A percentile compares a stretch with the other conserved stretches of the same genome.
Evolutionary conservation across 2,113 vertebrate genomes (phyloP).

Genomic region (Axis porcinus): DNA sequence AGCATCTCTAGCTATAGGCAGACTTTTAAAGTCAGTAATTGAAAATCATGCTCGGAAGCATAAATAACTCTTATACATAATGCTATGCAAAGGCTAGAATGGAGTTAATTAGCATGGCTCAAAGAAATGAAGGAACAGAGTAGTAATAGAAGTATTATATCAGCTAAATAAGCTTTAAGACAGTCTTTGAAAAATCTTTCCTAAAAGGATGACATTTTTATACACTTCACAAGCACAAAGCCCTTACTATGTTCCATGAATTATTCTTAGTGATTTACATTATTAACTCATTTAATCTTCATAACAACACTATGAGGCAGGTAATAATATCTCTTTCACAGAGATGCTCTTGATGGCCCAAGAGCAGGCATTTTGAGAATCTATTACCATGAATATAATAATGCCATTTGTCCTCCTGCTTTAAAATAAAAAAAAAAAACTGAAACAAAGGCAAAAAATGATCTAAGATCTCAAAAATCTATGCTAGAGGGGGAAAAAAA

Average conservation of each 20-base stretch:
- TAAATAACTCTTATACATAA: background rate
- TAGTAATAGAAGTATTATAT: background rate
- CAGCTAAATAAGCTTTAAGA: background rate
- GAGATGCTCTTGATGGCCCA: background rate
- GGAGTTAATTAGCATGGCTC: background rate
- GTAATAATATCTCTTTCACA: background rate
- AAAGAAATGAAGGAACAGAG: background rate
- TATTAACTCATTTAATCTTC: constrained; percentile 17
- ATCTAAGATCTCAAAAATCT: background rate
- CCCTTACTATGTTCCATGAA: background rate
- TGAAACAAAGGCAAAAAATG: background rate
- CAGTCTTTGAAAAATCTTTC: background rate
- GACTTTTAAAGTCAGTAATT: background rate
- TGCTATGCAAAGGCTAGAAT: constrained; percentile 23
- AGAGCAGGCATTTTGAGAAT: background rate
- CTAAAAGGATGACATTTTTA: background rate
- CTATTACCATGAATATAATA: background rate
- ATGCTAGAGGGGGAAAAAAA: background rate
- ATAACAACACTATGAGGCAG: background rate
- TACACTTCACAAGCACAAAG: constrained; percentile 2
- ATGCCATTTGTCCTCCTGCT: background rate
- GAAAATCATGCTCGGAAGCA: background rate
- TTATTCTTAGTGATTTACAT: background rate
- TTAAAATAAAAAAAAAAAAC: background rate
- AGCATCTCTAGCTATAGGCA: background rate